These are phyloP conservation scores for Apodemus speciosus DNA, from an alignment of 2,113 vertebrate species.

Conservation along the genomic window DNA sequence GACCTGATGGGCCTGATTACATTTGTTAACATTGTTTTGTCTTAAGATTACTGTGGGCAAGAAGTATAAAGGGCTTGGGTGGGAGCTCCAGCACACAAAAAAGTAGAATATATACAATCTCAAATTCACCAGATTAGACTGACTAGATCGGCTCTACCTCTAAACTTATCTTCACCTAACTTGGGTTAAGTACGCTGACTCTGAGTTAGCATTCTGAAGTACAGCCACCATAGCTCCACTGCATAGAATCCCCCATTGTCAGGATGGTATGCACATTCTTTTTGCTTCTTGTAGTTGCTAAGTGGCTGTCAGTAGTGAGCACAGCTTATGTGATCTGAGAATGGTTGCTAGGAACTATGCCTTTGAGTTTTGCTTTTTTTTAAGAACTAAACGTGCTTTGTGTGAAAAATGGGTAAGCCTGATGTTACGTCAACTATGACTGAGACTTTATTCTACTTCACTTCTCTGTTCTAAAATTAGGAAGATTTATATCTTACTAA, in stretches of 20 bases:
- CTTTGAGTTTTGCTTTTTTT: not conserved
- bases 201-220: not conserved
- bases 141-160: not conserved
- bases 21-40: not conserved
- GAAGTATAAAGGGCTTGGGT: not conserved
- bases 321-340: constrained; percentile 65
- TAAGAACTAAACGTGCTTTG: constrained; percentile 56
- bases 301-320: constrained; percentile 69
- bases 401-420: constrained; percentile 74
- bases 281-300: constrained; percentile 79
- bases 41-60: not conserved
- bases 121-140: not conserved
- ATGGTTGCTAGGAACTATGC: constrained; percentile 55
- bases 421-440: constrained; percentile 49
- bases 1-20: not conserved
- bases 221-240: not conserved
- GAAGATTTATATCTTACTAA: constrained; percentile 45
- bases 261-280: constrained; percentile 40
- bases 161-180: not conserved
- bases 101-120: not conserved
- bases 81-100: too few relatives aligned
- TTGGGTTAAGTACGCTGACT: constrained; percentile 24
- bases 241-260: constrained; percentile 50
- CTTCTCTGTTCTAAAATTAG: constrained; percentile 44
- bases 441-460: constrained; percentile 26